Evolutionary conservation across 1,140 invertebrate species (phyloP).

Genomic region (Mercenaria mercenaria): DNA sequence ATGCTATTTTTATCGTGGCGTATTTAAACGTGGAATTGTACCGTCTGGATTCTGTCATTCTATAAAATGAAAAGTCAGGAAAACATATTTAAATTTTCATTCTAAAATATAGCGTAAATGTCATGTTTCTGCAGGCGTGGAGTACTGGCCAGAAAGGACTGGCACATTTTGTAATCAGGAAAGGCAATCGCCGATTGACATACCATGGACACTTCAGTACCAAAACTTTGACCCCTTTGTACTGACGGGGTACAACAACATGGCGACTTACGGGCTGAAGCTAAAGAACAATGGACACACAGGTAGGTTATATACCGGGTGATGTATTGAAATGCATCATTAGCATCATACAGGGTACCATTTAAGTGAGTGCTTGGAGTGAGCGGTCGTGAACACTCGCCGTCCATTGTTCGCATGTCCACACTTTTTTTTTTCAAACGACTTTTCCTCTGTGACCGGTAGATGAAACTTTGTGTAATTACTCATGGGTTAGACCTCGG

Average conservation of each 20-base stretch:
- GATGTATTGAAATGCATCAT: no score
- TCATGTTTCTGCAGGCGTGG: not conserved
- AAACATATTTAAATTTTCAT: no score
- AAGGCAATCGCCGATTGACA: constrained; percentile 39
- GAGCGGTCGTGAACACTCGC: not conserved
- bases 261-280: not conserved
- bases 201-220: not conserved
- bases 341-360: not conserved
- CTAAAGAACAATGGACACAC: constrained; percentile 49
- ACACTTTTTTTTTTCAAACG: no score
- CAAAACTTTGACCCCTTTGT: not conserved
- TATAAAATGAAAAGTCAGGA: no score
- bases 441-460: no score
- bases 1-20: no score
- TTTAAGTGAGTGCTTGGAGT: not conserved
- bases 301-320: constrained; percentile 25
- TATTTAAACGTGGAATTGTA: no score
- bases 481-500: no score
- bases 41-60: no score
- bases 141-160: not conserved
- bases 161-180: not conserved
- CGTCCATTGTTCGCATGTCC: not conserved
- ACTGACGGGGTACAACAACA: constrained; percentile 35
- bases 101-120: no score
- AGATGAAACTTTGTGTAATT: no score